Evolutionary conservation across 2,888 invertebrate genomes (phyloP).

Genomic region (Ctena decussata): DNA sequence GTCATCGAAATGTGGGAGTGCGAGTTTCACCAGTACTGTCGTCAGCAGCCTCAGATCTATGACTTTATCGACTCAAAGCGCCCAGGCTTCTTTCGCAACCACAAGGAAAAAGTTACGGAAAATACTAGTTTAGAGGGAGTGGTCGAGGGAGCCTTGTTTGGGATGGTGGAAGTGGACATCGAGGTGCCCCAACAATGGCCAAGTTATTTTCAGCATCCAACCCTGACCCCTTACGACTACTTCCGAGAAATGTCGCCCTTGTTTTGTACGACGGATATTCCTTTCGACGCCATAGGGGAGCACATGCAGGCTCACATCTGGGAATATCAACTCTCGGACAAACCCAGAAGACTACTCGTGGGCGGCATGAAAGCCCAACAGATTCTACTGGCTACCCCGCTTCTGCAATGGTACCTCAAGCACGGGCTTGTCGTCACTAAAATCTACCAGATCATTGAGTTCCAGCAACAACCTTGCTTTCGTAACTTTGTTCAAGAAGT

Average conservation of each 20-base stretch:
- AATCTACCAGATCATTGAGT: constrained; percentile 47
- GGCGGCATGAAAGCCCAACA: constrained; percentile 41
- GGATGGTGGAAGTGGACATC: constrained; percentile 32
- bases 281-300: constrained; percentile 41
- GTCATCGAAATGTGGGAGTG: constrained; percentile 59
- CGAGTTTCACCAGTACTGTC: constrained; percentile 39
- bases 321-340: constrained; percentile 16
- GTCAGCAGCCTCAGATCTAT: constrained; percentile 28
- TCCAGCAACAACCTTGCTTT: constrained; percentile 25
- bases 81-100: too few relatives aligned
- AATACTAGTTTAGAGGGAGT: too few relatives aligned
- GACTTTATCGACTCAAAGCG: constrained; percentile 29
- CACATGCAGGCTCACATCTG: constrained; percentile 38
- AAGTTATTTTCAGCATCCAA: neutral
- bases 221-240: constrained; percentile 26
- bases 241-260: constrained; percentile 44
- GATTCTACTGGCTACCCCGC: constrained; percentile 51
- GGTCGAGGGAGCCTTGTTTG: too few relatives aligned
- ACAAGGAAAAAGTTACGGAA: too few relatives aligned
- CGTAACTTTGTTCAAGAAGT: neutral
- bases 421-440: constrained; percentile 59
- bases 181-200: constrained; percentile 35
- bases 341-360: constrained; percentile 35
- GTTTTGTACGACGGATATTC: constrained; percentile 35
- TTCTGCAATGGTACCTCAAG: constrained; percentile 40